Percentiles rank a stretch among this genome's conserved stretches.
Conservation (phyloP, 2,888 invertebrate genomes). For the Leptodirus hochenwartii region DNA sequence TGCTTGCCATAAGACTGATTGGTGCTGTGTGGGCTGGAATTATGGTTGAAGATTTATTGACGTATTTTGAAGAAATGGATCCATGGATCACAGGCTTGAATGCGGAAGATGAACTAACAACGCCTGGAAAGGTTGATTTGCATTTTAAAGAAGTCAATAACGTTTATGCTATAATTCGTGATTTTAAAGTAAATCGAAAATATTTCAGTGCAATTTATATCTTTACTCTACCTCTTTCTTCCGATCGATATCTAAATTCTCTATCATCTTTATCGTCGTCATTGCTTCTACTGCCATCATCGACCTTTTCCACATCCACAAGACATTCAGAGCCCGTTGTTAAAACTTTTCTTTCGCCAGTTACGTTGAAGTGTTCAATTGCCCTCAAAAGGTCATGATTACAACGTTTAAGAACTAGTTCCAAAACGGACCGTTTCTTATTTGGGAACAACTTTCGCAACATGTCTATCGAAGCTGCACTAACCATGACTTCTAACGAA, state of each 20-base stretch:
- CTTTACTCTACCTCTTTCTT: too few species aligned
- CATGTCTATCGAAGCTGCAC: constrained; percentile 65
- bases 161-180: too few species aligned
- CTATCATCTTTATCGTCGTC: neutral
- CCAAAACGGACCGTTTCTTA: constrained; percentile 71
- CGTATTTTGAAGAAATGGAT: constrained; percentile 12
- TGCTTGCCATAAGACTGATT: constrained; percentile 20
- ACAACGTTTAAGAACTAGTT: constrained; percentile 80
- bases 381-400: constrained; percentile 81
- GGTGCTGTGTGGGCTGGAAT: constrained; percentile 13
- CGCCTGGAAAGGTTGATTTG: too few species aligned
- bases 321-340: constrained; percentile 1
- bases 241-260: too few species aligned
- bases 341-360: constrained; percentile 5
- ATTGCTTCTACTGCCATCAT: constrained; percentile 1
- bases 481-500: constrained; percentile 33
- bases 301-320: constrained; percentile 10
- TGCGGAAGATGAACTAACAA: constrained; percentile 22
- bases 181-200: too few species aligned
- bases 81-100: constrained; percentile 24
- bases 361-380: constrained; percentile 61
- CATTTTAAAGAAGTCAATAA: too few species aligned
- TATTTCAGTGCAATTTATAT: too few species aligned
- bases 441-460: constrained; percentile 77
- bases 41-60: constrained; percentile 8